Evolutionary conservation across 2,797 vertebrate genomes (phyloP), one percentile per base, ranked within the genome.

Genomic region (Uromys caudimaculatus): DNA sequence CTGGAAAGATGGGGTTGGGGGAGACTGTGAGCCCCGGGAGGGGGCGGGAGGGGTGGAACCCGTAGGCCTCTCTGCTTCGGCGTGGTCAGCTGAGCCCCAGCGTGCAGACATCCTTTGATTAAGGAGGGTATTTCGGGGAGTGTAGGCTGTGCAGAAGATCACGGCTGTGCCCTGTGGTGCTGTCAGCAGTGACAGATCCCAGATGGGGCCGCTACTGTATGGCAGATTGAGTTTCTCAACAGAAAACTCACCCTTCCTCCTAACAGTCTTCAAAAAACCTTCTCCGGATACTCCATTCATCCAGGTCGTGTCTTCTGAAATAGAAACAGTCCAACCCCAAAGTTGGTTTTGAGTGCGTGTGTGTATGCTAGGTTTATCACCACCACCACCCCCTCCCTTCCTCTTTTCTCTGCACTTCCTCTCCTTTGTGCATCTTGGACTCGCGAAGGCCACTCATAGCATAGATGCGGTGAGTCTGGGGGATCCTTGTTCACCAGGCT

Each of bases 111-210:
- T 97, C 98, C 97, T 97, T 97, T 97, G 98, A 98, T 98, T 93
- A 97, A 98, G 97, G 96, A 98, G 98, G 98, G 98, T 98, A 98
- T 98, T 98, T 98, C 96, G 97, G 98, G 98, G 98, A 98, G 97
- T 98, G 98, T 98, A 98, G 98, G 98, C 97, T 98, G 98, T 98
- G 98, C 98, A 90, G 99, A 98, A 98, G 98, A 99, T 98, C 98
- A 97, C 97, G 98, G 98, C 98, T 97, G 98, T 99, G 99, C 99
- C 99, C 99, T 97, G 98, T 98, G 98, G 98, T 98, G 99, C 99
- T 99, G 99, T 99, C 99, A 99, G 98, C 98, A 84, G 98, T 99
- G 99, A 99, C 99, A 99, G 98, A 99, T 99, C 98, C 99, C 99
- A 99, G 99, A 99, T 98, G 98, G 98, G 98, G 98, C 98, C 98